Evolutionary conservation across 2,888 invertebrate genomes (phyloP).

Genomic region (Gasteruption jaculator): DNA sequence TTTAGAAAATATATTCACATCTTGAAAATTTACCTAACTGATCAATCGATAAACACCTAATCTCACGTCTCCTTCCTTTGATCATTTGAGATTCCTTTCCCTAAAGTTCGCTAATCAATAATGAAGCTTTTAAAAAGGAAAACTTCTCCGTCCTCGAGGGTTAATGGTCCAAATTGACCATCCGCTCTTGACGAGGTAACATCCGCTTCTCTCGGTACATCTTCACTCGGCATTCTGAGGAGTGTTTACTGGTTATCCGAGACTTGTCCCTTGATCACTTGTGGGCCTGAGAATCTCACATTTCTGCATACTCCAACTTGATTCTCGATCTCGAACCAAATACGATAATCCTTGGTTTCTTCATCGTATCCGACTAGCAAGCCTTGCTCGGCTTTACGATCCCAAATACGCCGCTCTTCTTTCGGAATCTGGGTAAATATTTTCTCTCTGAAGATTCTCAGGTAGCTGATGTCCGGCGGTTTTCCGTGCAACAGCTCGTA

Average conservation of each 20-base stretch:
- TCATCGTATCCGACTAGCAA: constrained; percentile 19
- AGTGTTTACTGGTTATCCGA: constrained; percentile 4
- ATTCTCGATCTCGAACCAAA: constrained; percentile 13
- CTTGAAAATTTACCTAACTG: no score
- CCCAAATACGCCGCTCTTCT: constrained; percentile 16
- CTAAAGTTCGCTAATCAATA: no score
- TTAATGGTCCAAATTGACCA: no score
- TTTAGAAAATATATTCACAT: no score
- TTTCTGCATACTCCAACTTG: constrained; percentile 18
- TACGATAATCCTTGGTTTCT: constrained; percentile 17
- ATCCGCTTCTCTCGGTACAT: no score
- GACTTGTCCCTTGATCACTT: background rate
- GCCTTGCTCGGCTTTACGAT: constrained; percentile 10
- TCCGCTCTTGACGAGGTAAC: no score
- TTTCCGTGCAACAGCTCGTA: constrained; percentile 2
- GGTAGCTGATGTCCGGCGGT: constrained; percentile 4
- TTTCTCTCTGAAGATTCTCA: constrained; percentile 11
- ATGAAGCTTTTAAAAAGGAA: no score
- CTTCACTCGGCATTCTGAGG: constrained; percentile 4
- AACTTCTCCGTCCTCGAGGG: no score
- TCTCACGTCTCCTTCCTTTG: no score
- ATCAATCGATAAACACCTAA: no score
- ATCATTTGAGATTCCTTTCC: no score
- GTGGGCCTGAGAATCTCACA: constrained; percentile 17
- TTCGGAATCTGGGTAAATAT: constrained; percentile 16